Evolutionary conservation across 2,888 invertebrate genomes (phyloP), one percentile per base, ranked within the genome.

Genomic region (Caenorhabditis sulstoni): DNA sequence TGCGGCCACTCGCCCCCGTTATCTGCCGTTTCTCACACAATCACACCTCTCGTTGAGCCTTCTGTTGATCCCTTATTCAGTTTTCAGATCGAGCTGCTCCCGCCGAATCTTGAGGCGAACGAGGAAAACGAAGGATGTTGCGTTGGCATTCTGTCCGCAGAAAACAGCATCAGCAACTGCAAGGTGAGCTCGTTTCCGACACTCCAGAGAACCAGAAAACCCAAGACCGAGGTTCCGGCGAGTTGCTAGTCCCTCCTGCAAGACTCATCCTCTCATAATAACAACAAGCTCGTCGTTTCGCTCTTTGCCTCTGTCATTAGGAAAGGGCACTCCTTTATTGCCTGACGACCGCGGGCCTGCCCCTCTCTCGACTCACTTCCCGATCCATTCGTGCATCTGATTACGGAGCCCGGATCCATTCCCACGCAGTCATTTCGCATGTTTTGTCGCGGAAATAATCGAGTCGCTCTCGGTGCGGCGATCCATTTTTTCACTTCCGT

Each of bases 141-240:
- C 81, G 82, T 16, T 81, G 81, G 81, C 76, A 78, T 50, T 81
- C 81, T 0, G 82, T 82, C 12, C 78, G 82, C 11, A 50, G 82
- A 47, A 82, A 82, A 66, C 82, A 82, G 50, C 81, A 81, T 29
- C 65, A 78, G 14, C 66, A 70, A 39, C 66, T 82, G 23, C 64
- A 67, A 64, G 82, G 82, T 82, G 18, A 47, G 64, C n/a, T 20
- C 41, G 14, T n/a, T n/a, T n/a, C n/a, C n/a, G n/a, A n/a, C n/a
- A n/a, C n/a, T n/a, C n/a, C n/a, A n/a, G n/a, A n/a, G n/a, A 37
- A 4, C n/a, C 37, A 62, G 23, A 53, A 53, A 35, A 61, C 29
- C 14, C 16, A 8, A 4, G 22, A 49, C 20, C n/a, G n/a, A n/a
- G n/a, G n/a, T n/a, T n/a, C n/a, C n/a, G n/a, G n/a, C n/a, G n/a